phyloP scores from a whole-genome alignment of 2,888 invertebrate genomes.

The Phyllotreta cruciferae region DNA sequence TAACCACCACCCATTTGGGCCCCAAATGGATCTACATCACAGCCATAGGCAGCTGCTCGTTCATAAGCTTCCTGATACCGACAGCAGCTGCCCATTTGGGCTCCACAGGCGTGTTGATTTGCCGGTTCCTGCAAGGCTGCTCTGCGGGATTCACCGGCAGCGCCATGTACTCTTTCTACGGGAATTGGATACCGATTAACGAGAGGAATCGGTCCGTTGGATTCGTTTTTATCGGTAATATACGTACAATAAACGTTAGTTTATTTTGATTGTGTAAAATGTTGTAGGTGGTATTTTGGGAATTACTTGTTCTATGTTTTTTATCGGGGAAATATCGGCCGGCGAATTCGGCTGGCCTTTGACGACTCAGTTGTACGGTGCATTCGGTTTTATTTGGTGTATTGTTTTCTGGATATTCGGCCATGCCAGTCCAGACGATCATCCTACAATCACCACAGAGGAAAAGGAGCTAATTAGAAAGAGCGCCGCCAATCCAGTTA shows the following conservation, averaged over 20 bases:
- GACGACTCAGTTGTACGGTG: conserved; percentile 77
- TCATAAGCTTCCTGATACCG: conserved; percentile 73
- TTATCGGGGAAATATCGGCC: conserved; percentile 75
- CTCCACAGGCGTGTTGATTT: conserved; percentile 67
- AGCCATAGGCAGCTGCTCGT: conserved; percentile 67
- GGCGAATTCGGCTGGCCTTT: conserved; percentile 77
- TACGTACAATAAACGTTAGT: not conserved
- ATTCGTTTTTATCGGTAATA: conserved; percentile 66
- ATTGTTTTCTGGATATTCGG: conserved; percentile 69
- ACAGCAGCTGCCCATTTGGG: conserved; percentile 69
- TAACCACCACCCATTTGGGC: conserved; percentile 73
- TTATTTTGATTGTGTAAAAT: not conserved
- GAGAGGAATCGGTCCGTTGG: conserved; percentile 76
- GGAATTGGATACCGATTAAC: conserved; percentile 76
- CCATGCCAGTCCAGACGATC: conserved; percentile 69
- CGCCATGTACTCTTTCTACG: conserved; percentile 71
- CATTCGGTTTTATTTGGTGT: conserved; percentile 67
- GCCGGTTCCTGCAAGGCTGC: conserved; percentile 76
- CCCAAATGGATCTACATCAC: conserved; percentile 70
- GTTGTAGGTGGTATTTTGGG: conserved; percentile 1
- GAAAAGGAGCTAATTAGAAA: conserved; percentile 72
- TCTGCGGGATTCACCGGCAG: conserved; percentile 66
- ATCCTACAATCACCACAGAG: conserved; percentile 66
- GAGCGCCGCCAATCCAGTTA: conserved; percentile 35
- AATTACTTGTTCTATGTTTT: conserved; percentile 59